A percentile compares a stretch with the other conserved stretches of the same genome.
Conservation (phyloP, 2,797 vertebrate genomes). For the Furcifer pardalis region DNA sequence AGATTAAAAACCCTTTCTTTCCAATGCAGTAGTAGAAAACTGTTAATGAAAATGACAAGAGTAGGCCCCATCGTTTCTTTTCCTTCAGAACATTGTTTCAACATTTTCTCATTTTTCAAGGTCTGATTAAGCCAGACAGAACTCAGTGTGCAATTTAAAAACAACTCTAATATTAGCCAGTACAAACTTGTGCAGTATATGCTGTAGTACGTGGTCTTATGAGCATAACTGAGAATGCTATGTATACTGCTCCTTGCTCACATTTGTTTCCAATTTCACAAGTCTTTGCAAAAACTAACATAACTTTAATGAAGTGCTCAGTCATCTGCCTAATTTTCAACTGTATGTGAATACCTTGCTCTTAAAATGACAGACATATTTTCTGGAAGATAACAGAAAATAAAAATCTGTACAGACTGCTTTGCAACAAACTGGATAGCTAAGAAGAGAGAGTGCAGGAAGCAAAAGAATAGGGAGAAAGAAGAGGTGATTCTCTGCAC, state of each 20-base stretch:
- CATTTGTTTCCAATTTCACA: neutral
- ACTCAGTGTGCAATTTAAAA: slow-evolving; percentile 8
- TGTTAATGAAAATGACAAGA: slow-evolving; percentile 27
- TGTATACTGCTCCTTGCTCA: neutral
- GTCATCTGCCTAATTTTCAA: neutral
- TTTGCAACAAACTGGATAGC: neutral
- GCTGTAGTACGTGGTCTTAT: neutral
- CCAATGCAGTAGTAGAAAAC: slow-evolving; percentile 23
- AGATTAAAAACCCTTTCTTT: slow-evolving; percentile 33
- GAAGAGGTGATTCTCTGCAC: neutral
- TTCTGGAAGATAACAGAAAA: neutral
- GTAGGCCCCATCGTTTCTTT: slow-evolving; percentile 7
- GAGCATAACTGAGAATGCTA: neutral
- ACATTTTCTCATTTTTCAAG: slow-evolving; percentile 37
- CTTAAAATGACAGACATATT: neutral
- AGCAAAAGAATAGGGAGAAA: neutral
- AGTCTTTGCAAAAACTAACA: neutral
- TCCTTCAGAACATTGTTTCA: neutral
- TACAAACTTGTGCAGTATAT: slow-evolving; percentile 9
- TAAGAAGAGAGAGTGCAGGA: neutral
- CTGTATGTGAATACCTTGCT: neutral
- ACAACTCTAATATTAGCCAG: neutral
- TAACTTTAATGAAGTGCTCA: neutral
- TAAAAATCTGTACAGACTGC: neutral
- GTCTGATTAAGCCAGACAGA: slow-evolving; percentile 22